Evolutionary conservation across 1,140 invertebrate genomes (phyloP), one percentile per base, ranked within the genome.

Genomic region (Prorops nasuta): DNA sequence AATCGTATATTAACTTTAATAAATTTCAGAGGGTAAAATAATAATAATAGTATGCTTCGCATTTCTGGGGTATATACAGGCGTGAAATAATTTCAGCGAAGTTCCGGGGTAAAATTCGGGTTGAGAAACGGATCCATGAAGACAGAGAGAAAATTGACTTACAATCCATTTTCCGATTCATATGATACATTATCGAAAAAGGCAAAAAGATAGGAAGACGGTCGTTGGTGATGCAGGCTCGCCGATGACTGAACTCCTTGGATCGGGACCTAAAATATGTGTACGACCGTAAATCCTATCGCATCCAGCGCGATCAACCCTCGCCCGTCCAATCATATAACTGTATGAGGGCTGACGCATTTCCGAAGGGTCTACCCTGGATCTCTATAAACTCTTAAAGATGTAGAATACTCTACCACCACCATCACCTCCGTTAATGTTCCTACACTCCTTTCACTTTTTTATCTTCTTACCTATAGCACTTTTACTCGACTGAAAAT

Each of bases 231-330:
- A n/a, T n/a, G n/a, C n/a, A n/a, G n/a, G n/a, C 20, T 42, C 39
- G 17, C 16, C 53, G 49, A 43, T 45, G 36, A 40, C 32, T 28
- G 21, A 56, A 53, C 31, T 48, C 35, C 40, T 44, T 31, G 22
- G 54, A 60, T 60, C 50, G 56, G 44, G 49, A 61, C 19, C 34
- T 62, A 58, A 62, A 62, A 62, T 62, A 61, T 62, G 58, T 61
- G 54, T 42, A 38, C 22, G 49, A 51, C 55, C 58, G 60, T 62
- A 62, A 61, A 62, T 62, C 58, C 60, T 58, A 57, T 61, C 58
- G 54, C 38, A 40, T 41, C 41, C 49, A n/a, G 28, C n/a, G n/a
- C 49, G 40, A 44, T 44, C 42, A 34, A 48, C 20, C 51, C 54
- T 47, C 19, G 31, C 40, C 42, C 42, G 42, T 35, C 37, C 48